These are phyloP conservation scores for Aldabrachelys gigantea DNA, from an alignment of 2,113 vertebrate genomes.

Conservation along the genomic window DNA sequence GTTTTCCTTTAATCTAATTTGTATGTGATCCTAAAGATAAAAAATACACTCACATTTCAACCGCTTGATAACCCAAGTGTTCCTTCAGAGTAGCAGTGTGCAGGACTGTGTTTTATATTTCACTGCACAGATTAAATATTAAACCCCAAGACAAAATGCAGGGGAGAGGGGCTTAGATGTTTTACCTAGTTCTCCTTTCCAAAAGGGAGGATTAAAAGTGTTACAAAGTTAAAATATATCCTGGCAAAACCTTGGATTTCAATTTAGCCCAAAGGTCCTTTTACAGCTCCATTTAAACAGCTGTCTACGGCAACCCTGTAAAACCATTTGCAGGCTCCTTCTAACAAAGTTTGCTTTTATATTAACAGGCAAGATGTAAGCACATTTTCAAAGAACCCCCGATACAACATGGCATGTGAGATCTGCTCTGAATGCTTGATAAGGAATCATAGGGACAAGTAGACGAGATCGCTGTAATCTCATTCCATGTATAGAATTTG, in stretches of 20 bases:
- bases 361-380: background rate
- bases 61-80: slow-evolving; percentile 22
- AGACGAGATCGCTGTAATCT: background rate
- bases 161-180: background rate
- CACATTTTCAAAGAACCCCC: background rate
- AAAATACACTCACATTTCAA: no score
- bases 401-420: background rate
- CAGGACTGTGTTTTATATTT: slow-evolving; percentile 42
- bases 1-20: background rate
- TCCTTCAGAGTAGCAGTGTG: background rate
- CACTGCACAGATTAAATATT: slow-evolving; percentile 39
- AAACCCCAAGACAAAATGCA: slow-evolving; percentile 19
- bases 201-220: background rate
- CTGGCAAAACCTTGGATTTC: no score
- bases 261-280: background rate
- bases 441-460: background rate
- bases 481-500: background rate
- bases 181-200: background rate
- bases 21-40: background rate
- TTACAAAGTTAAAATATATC: background rate
- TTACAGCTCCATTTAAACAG: background rate
- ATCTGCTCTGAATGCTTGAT: background rate
- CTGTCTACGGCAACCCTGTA: background rate
- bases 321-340: background rate
- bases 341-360: background rate